phyloP scores from a whole-genome alignment of 2,888 invertebrate species.

The Spisula subtruncata region DNA sequence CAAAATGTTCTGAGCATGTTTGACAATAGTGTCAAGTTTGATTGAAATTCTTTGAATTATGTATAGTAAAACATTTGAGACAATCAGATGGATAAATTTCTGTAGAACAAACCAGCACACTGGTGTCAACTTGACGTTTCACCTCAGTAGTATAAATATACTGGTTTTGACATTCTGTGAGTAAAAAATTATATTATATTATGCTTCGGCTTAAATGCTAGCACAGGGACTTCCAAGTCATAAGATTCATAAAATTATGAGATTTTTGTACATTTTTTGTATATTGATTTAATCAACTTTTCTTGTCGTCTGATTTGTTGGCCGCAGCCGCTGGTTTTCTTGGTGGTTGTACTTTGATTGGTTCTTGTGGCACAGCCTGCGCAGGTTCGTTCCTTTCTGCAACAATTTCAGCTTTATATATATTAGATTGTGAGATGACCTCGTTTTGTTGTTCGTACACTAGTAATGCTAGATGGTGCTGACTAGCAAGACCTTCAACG shows the following conservation, averaged over 20 bases:
- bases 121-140: neutral
- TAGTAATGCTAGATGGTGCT: conserved; percentile 85
- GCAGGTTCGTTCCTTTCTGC: conserved; percentile 19
- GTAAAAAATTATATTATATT: neutral
- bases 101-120: no score
- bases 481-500: conserved; percentile 83
- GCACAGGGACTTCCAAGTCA: neutral
- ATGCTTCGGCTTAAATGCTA: neutral
- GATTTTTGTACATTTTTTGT: neutral
- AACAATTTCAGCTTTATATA: conserved; percentile 17
- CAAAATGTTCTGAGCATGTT: no score
- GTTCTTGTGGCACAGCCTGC: conserved; percentile 1
- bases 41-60: no score
- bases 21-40: no score
- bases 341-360: conserved; percentile 42
- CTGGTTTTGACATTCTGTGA: neutral
- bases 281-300: neutral
- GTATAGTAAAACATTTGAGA: no score
- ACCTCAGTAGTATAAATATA: neutral
- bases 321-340: neutral
- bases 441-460: conserved; percentile 82
- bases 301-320: neutral
- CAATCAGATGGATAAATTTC: no score
- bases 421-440: conserved; percentile 48
- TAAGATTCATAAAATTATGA: conserved; percentile 2